A percentile compares a stretch with the other conserved stretches of the same genome.
phyloP scores from a whole-genome alignment of 2,888 invertebrate genomes.

The Drosophila paramelanica region DNA sequence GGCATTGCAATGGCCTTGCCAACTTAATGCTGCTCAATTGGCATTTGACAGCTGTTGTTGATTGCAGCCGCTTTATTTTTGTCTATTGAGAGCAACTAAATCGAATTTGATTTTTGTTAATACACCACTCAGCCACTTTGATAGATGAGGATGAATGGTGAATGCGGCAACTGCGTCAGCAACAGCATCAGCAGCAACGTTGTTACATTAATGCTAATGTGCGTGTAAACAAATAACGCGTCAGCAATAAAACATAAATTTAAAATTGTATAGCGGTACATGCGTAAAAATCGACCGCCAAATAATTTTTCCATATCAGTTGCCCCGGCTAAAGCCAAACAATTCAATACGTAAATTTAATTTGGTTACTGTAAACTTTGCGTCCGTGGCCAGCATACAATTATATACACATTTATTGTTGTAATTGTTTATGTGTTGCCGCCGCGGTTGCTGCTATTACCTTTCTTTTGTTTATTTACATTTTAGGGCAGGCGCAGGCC shows the following conservation, averaged over 20 bases:
- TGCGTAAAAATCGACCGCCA: conserved; percentile 79
- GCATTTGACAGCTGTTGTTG: conserved; percentile 49
- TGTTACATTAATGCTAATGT: conserved; percentile 75
- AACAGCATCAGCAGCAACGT: conserved; percentile 22
- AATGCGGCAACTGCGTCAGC: conserved; percentile 63
- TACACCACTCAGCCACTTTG: conserved; percentile 48
- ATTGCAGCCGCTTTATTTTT: conserved; percentile 46
- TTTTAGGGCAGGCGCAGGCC: conserved; percentile 70
- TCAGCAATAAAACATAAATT: conserved; percentile 79
- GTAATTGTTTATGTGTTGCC: conserved; percentile 70
- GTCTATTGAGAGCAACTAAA: conserved; percentile 34
- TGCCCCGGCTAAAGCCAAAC: conserved; percentile 12
- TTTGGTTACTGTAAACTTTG: conserved; percentile 70
- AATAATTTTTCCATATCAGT: conserved; percentile 54
- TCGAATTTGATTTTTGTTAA: conserved; percentile 46
- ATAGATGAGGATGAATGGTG: conserved; percentile 49
- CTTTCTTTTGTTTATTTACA: conserved; percentile 74
- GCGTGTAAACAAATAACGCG: conserved; percentile 78
- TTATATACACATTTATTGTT: conserved; percentile 70
- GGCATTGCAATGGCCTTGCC: conserved; percentile 29
- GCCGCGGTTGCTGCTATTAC: conserved; percentile 31
- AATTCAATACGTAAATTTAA: conserved; percentile 47
- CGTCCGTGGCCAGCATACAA: conserved; percentile 56
- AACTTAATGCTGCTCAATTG: conserved; percentile 41
- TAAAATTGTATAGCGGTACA: conserved; percentile 58